These are phyloP conservation scores for Tenebrio molitor DNA, from an alignment of 1,140 invertebrate species.

Conservation along the genomic window DNA sequence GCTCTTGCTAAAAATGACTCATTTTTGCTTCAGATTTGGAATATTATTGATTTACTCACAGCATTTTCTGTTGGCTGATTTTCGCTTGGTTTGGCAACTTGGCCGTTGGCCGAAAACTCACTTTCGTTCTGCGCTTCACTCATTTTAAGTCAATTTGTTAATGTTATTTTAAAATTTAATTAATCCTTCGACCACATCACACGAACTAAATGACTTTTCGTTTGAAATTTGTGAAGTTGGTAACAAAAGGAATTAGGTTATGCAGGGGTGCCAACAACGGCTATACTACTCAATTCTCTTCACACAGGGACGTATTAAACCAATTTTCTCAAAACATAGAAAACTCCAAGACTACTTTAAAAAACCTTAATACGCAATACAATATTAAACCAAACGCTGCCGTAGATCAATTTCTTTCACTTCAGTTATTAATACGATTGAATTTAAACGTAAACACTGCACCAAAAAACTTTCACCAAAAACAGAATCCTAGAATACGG, in stretches of 20 bases:
- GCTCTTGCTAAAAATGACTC: constrained; percentile 21
- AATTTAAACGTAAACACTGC: no score
- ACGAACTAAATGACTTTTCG: constrained; percentile 23
- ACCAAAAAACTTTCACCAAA: no score
- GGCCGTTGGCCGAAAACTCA: neutral
- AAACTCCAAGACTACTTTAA: no score
- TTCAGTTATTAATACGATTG: no score
- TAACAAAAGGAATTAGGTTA: neutral
- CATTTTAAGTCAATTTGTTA: constrained; percentile 8
- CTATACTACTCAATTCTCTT: no score
- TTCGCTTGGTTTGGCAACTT: constrained; percentile 17
- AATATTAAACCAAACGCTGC: no score
- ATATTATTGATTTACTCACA: constrained; percentile 31
- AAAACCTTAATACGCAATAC: no score
- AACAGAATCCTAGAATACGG: no score
- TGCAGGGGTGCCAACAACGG: neutral
- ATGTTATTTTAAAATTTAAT: constrained; percentile 13
- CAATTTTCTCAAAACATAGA: no score
- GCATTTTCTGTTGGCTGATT: constrained; percentile 11
- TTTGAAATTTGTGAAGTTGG: constrained; percentile 14
- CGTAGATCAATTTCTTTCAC: no score
- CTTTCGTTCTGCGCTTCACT: neutral
- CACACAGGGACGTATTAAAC: no score
- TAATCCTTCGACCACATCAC: constrained; percentile 24
- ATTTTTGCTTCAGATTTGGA: neutral